Conservation (phyloP, 30 jellyfish, hydroid and myxozoan species). For the Phacellophora camtschatica region DNA sequence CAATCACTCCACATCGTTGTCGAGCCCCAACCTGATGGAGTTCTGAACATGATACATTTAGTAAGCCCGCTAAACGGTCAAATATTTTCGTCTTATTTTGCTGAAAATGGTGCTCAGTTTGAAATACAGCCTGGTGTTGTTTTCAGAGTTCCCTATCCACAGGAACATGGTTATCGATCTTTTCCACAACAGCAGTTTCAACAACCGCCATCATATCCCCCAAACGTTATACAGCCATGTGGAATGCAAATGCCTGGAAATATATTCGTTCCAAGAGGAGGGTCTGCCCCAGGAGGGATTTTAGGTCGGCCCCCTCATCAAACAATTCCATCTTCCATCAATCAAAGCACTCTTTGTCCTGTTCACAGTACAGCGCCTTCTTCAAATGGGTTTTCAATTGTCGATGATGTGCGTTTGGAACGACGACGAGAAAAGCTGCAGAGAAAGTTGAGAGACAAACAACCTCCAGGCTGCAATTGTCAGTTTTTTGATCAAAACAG, state of each 20-base stretch:
- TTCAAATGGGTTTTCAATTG: constrained; percentile 5
- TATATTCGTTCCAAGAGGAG: constrained; percentile 59
- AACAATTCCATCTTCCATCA: neutral
- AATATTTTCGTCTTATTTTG: constrained; percentile 73
- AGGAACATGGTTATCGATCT: constrained; percentile 82
- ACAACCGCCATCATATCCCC: constrained; percentile 54
- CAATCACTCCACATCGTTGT: constrained; percentile 83
- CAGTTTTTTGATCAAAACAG: neutral
- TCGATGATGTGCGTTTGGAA: constrained; percentile 67
- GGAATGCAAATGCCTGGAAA: constrained; percentile 65
- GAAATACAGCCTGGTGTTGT: constrained; percentile 96
- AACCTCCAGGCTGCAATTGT: constrained; percentile 38
- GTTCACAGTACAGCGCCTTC: constrained; percentile 73
- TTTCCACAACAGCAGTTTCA: constrained; percentile 56
- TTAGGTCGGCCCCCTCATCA: neutral
- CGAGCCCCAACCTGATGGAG: constrained; percentile 98
- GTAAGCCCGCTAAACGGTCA: constrained; percentile 93
- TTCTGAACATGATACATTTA: constrained; percentile 79
- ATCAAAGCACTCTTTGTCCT: constrained; percentile 82
- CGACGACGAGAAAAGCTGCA: constrained; percentile 84
- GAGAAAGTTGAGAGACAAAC: constrained; percentile 75
- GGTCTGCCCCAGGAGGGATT: constrained; percentile 21
- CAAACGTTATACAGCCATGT: constrained; percentile 41
- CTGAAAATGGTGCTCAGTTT: constrained; percentile 91
- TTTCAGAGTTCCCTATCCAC: constrained; percentile 97